These are phyloP conservation scores for Catostylus mosaicus DNA, from an alignment of 30 jellyfish, hydroid and myxozoan genomes.

Conservation along the genomic window DNA sequence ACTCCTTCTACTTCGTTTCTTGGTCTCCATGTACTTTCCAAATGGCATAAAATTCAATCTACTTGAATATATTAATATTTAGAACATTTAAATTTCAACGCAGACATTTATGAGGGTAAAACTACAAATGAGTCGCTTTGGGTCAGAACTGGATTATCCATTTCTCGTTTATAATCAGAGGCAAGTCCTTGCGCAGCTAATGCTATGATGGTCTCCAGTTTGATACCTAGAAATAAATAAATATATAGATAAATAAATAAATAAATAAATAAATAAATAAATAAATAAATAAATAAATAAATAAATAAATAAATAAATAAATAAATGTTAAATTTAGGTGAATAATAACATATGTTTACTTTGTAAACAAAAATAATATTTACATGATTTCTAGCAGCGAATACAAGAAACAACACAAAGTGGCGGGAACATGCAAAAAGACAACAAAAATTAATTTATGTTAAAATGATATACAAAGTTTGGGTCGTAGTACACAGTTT, in stretches of 20 bases:
- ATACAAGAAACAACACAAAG: neutral
- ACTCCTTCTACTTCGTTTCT: too few species aligned
- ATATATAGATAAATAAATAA: neutral
- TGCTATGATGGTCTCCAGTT: conserved; percentile 55
- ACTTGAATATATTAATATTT: neutral
- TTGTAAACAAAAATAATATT: too few species aligned
- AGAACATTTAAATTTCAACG: neutral
- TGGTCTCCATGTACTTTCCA: too few species aligned
- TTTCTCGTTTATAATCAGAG: conserved; percentile 65
- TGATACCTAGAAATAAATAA: conserved; percentile 56
- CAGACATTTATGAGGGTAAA: conserved; percentile 2
- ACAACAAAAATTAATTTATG: too few species aligned
- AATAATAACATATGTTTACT: neutral
- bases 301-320: too few species aligned
- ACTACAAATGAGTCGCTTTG: conserved; percentile 46
- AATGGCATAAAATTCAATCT: too few species aligned
- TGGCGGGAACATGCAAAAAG: too few species aligned
- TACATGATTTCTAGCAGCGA: neutral
- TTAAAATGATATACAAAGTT: too few species aligned
- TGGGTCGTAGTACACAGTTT: too few species aligned
- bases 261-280: too few species aligned
- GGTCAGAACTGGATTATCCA: conserved; percentile 34
- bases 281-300: neutral
- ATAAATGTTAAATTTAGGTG: neutral
- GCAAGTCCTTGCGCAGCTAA: conserved; percentile 88